Evolutionary conservation across 2,113 vertebrate species (phyloP).

Genomic region (Dasyurus viverrinus): DNA sequence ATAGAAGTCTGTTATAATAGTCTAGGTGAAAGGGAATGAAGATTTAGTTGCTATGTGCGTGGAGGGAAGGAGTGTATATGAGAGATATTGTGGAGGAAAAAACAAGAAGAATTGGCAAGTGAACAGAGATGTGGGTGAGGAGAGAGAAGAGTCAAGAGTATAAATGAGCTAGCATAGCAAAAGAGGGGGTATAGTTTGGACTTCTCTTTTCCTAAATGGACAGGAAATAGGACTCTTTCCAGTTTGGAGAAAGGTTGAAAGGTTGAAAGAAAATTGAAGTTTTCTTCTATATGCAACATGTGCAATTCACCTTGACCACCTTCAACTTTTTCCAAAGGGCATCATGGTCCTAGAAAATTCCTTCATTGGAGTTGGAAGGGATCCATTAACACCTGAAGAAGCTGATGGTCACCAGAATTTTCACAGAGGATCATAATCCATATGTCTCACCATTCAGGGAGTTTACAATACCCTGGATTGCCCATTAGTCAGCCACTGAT

Average conservation of each 20-base stretch:
- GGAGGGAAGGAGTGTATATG: not conserved
- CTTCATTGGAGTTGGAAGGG: not conserved
- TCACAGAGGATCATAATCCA: not conserved
- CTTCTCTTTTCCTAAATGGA: not conserved
- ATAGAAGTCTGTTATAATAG: not conserved
- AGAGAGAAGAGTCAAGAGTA: not conserved
- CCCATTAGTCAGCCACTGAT: not conserved
- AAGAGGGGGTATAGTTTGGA: not conserved
- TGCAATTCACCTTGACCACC: too few relatives aligned
- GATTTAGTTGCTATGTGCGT: not conserved
- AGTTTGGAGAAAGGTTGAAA: too few relatives aligned
- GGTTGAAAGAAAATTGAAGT: too few relatives aligned
- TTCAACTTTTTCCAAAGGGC: not conserved
- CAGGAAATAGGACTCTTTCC: not conserved
- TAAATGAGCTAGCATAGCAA: not conserved
- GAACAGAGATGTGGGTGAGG: not conserved
- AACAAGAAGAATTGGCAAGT: not conserved
- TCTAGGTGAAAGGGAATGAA: not conserved
- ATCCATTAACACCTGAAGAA: not conserved
- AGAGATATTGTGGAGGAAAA: not conserved
- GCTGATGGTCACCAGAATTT: not conserved
- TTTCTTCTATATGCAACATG: not conserved
- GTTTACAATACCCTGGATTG: not conserved
- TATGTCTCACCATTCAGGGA: not conserved
- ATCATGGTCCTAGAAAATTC: not conserved